Percentiles rank a stretch among this genome's conserved stretches.
phyloP scores from a whole-genome alignment of 1,140 invertebrate genomes.

The Bombus waltoni region DNA sequence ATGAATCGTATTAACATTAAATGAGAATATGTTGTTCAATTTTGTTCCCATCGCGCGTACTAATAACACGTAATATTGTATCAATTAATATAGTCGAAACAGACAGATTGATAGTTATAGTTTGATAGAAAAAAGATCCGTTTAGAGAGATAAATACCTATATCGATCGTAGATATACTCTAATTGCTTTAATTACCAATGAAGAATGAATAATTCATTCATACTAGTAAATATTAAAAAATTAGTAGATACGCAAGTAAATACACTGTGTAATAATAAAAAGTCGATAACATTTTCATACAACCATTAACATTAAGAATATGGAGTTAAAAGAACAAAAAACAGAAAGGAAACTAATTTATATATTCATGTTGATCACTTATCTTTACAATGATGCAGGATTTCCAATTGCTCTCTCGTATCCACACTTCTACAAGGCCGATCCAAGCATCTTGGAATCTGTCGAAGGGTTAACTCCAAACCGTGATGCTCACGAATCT shows the following conservation, averaged over 20 bases:
- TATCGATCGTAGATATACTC: background rate
- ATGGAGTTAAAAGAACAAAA: background rate
- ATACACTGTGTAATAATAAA: too few species aligned
- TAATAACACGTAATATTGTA: background rate
- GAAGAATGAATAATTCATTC: background rate
- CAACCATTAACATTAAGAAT: background rate
- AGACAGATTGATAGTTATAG: background rate
- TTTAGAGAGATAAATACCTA: background rate
- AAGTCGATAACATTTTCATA: too few species aligned
- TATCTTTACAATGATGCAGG: slow-evolving; percentile 76
- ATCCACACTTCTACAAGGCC: slow-evolving; percentile 92
- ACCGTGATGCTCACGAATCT: slow-evolving; percentile 87
- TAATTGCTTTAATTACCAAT: background rate
- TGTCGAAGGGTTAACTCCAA: slow-evolving; percentile 88
- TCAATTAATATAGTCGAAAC: background rate
- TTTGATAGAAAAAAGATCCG: background rate
- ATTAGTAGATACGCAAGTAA: background rate
- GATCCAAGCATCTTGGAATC: slow-evolving; percentile 86
- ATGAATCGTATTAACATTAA: too few species aligned
- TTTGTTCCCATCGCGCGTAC: too few species aligned
- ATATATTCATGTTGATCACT: background rate
- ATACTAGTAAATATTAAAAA: background rate
- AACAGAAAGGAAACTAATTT: background rate
- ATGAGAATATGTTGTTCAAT: too few species aligned
- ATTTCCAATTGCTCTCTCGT: slow-evolving; percentile 93